A percentile compares a stretch with the other conserved stretches of the same genome.
These are phyloP conservation scores for Zaprionus africanus DNA, from an alignment of 1,140 invertebrate species.

Conservation along the genomic window DNA sequence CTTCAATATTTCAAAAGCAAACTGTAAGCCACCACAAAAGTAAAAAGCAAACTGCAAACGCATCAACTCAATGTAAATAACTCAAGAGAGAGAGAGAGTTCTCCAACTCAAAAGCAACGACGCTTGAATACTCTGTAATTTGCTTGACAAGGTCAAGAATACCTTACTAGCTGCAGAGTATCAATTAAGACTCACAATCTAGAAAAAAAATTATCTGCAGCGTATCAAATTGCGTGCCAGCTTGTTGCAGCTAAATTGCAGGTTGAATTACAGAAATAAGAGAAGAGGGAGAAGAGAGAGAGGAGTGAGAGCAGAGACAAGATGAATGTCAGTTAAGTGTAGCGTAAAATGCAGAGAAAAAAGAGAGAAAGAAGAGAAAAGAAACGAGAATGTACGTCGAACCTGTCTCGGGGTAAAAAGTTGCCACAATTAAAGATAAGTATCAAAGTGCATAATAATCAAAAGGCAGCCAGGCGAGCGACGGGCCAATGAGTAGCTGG, in stretches of 20 bases:
- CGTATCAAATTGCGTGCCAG: neutral
- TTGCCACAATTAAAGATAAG: conserved; percentile 81
- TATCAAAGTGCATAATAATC: conserved; percentile 83
- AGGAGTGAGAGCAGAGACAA: conserved; percentile 4
- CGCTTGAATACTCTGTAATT: conserved; percentile 26
- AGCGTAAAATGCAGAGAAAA: conserved; percentile 30
- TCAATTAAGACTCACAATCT: neutral
- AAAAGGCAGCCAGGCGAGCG: conserved; percentile 73
- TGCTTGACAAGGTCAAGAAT: neutral
- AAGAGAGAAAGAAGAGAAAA: conserved; percentile 12
- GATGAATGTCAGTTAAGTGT: conserved; percentile 41
- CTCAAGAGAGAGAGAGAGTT: neutral
- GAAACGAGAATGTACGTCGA: conserved; percentile 41
- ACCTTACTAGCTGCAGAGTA: neutral
- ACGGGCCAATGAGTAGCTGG: conserved; percentile 13
- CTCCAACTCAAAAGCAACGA: conserved; percentile 9
- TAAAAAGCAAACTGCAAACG: conserved; percentile 54
- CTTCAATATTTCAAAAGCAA: conserved; percentile 77
- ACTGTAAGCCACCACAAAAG: conserved; percentile 46
- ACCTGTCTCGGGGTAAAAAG: conserved; percentile 54
- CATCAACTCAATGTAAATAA: conserved; percentile 26
- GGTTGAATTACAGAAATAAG: conserved; percentile 10
- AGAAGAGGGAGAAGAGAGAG: neutral
- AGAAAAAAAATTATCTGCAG: neutral
- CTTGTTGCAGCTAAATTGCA: conserved; percentile 20